phyloP scores from a whole-genome alignment of 2,797 vertebrate genomes.

The Masticophis lateralis region DNA sequence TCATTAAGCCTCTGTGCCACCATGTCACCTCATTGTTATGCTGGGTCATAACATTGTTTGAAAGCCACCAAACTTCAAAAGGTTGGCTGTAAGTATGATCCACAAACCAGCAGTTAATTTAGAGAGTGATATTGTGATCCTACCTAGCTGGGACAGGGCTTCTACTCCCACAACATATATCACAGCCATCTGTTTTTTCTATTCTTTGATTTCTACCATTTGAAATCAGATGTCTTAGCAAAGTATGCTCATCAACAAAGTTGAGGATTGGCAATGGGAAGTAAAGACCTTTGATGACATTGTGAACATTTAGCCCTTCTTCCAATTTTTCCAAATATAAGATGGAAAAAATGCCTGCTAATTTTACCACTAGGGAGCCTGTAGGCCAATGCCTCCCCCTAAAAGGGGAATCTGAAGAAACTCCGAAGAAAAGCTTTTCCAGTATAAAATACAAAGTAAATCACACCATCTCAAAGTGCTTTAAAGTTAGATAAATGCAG shows the following conservation, averaged over 20 bases:
- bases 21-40: neutral
- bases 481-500: neutral
- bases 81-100: neutral
- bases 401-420: neutral
- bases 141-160: neutral
- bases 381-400: neutral
- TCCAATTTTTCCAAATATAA: neutral
- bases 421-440: neutral
- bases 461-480: neutral
- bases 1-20: neutral
- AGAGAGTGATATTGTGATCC: neutral
- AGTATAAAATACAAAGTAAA: neutral
- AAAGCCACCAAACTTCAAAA: neutral
- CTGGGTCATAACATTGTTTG: neutral
- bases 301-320: neutral
- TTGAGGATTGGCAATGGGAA: neutral
- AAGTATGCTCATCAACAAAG: no score
- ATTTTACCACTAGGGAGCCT: neutral
- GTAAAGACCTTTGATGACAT: neutral
- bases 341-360: neutral
- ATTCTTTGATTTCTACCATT: neutral
- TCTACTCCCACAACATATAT: neutral
- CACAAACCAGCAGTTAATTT: neutral
- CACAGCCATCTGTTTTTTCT: neutral
- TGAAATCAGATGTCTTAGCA: neutral